Base-by-base conservation (phyloP, 2,888 invertebrate species). In the Drosophila subquinaria region DNA sequence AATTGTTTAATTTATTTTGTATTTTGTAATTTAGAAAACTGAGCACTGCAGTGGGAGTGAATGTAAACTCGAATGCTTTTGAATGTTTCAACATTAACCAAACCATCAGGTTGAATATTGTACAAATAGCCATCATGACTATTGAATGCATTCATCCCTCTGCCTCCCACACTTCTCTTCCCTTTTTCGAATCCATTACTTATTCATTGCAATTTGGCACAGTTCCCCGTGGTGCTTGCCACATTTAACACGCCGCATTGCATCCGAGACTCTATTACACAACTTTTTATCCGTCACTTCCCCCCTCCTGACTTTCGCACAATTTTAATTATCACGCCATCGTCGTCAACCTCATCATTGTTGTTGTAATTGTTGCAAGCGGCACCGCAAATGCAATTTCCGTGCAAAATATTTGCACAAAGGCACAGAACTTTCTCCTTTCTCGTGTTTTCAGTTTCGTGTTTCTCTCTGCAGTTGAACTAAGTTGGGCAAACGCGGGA, bases 361-460 rank as follows among this genome's bases (percentile, higher is more conserved):
- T 76, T 69, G 74, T 62, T 79, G 74, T 74, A 67, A 75, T 40
- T 79, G 69, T 67, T 67, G 65, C 63, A 64, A 66, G 23, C 52
- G 33, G 66, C 66, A 79, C 77, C 74, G 56, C 84, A 84, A 87
- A 75, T 83, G 81, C 88, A 87, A 85, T 79, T 83, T 88, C 73
- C 73, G 71, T 76, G 69, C 73, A 81, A 81, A 82, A 85, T 73
- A 85, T 88, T 83, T 83, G 42, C 70, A 82, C 71, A 88, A 83
- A 85, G 69, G 66, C 55, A 62, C 42, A 56, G 47, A 82, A 76
- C 69, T 76, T 82, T 55, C 42, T 53, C 55, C 61, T 53, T 40
- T 42, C 53, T 40, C 23, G 23, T 9, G n/a, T 23, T n/a, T n/a
- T n/a, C n/a, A n/a, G n/a, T n/a, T n/a, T 9, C 15, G 10, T 30